Evolutionary conservation across 2,797 vertebrate genomes (phyloP), one percentile per base, ranked within the genome.

Genomic region (Acrocephalus scirpaceus): DNA sequence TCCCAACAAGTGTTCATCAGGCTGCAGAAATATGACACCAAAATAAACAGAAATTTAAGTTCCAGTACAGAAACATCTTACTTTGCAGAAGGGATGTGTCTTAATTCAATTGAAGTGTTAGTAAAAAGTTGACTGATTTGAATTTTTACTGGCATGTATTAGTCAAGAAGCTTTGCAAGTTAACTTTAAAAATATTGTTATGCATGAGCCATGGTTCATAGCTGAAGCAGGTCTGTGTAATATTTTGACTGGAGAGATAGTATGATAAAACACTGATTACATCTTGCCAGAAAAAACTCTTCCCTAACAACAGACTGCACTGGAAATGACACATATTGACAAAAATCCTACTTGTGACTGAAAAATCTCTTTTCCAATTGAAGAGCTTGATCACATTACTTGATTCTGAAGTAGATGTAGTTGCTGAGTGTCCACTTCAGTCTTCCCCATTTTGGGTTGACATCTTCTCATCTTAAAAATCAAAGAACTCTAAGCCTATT

Each of bases 31-130:
- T 70, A 34, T 25, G 74, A 48, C 80, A 92, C 44, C 53, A 88
- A 78, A 93, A 91, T 71, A 88, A 92, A 71, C 67, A 87, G 36
- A 76, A 76, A 70, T 90, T 72, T 58, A 62, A 78, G 70, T 82
- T 50, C 57, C 53, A 40, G 57, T 20, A 47, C 53, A 61, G 69
- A 74, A 36, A 3, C 19, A 30, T 88, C 47, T 54, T 85, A 56
- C 22, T 86, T 44, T 78, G 67, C 38, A 64, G 40, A 73, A 67
- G 21, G 44, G n/a, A 38, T 42, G 7, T 75, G 51, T 29, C 40
- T 90, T 56, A 79, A 27, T 79, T 89, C 54, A 77, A 4, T 16
- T 38, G 27, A 71, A 86, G 18, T 21, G n/a, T 69, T 93, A 75
- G 44, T 71, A 88, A 77, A 76, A 92, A 75, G n/a, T 62, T 71